A percentile compares a stretch with the other conserved stretches of the same genome.
These are phyloP conservation scores for Apus apus DNA, from an alignment of 2,113 vertebrate species.

Conservation along the genomic window DNA sequence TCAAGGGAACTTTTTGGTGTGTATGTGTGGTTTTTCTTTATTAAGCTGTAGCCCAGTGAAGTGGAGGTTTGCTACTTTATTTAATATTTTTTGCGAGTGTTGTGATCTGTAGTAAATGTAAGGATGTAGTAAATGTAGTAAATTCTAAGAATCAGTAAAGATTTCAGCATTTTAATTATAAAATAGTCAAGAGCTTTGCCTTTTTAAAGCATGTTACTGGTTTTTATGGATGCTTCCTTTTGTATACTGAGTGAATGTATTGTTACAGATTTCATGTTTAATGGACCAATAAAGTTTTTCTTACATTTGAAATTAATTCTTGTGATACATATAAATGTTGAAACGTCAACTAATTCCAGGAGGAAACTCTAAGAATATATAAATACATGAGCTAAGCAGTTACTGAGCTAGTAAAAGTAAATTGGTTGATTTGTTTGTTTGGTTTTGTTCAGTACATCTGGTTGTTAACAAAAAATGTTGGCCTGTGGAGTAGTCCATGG, in stretches of 20 bases:
- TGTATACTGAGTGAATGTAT: conserved; percentile 63
- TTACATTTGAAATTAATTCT: conserved; percentile 48
- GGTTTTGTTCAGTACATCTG: neutral
- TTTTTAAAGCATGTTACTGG: conserved; percentile 60
- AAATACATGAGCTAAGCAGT: neutral
- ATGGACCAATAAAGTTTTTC: conserved; percentile 70
- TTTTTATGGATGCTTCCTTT: conserved; percentile 56
- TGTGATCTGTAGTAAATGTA: conserved; percentile 58
- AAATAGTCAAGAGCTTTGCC: conserved; percentile 23
- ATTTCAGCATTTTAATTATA: conserved; percentile 35
- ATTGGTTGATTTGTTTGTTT: neutral
- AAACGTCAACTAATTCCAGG: neutral
- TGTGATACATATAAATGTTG: neutral
- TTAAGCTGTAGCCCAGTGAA: conserved; percentile 54
- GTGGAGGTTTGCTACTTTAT: conserved; percentile 47
- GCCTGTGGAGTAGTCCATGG: neutral
- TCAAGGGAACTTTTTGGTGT: conserved; percentile 44
- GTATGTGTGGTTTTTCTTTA: conserved; percentile 24
- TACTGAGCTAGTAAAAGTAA: neutral
- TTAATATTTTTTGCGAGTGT: conserved; percentile 38
- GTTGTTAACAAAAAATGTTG: neutral
- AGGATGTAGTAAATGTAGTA: conserved; percentile 30
- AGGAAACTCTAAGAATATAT: neutral
- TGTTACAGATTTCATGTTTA: conserved; percentile 58
- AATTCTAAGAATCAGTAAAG: conserved; percentile 43